Base-by-base conservation (phyloP, 2,113 vertebrate genomes). In the Dicrurus megarhynchus region DNA sequence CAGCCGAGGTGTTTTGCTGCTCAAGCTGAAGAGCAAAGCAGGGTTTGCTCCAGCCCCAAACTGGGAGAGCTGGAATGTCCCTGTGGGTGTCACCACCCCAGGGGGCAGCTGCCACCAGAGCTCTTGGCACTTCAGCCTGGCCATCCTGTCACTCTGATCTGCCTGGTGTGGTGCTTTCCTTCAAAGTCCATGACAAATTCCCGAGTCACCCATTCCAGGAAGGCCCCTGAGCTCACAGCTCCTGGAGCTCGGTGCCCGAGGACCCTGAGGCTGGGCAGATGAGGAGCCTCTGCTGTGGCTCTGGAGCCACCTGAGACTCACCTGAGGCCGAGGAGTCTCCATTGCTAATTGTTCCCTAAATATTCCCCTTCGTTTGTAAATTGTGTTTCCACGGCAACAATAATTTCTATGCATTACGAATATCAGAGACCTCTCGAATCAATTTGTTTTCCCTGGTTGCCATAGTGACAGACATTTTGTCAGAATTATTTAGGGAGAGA, bases 381-480 rank as follows among this genome's bases (percentile, higher is more conserved):
- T 57, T 63, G 5, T 0, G 20, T 97, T 46, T 84, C 71, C 93
- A 7, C 5, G 22, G 94, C 70, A 78, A 96, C 95, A 14, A 22
- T 82, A 64, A 89, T 94, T 91, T 68, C 84, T 39, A 87, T 95
- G 95, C 84, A 11, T 75, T 61, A 10, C 44, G 2, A 65, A 49
- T 90, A 92, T 85, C 93, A 84, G 86, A 55, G 79, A 73, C 94
- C 87, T 86, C 90, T 95, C 32, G 2, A 91, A 84, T 71, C 95
- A 77, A 81, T 96, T 96, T 96, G 93, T 96, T 96, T 93, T 56
- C 83, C 93, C 79, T 39, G 37, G 91, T 87, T 90, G 90, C 95
- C 90, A 77, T 79, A 20, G 88, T 3, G 75, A 94, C 93, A 95
- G 93, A 93, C 88, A 57, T 92, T 93, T 84, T 93, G 92, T 78